Percentiles rank a stretch among this genome's conserved stretches.
These are phyloP conservation scores for human (Homo sapiens) DNA, from an alignment of 2,113 vertebrate genomes.

Conservation along the genomic window GRCh38 chr1:76427501-76428000, in stretches of 20 bases:
- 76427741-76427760: neutral
- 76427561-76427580: neutral
- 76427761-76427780: neutral
- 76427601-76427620: neutral
- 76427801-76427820: neutral
- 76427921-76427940: neutral
- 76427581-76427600: neutral
- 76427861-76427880: no score
- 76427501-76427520: constrained; percentile 15
- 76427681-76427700: neutral
- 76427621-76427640: neutral
- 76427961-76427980: neutral
- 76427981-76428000: neutral
- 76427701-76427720: neutral
- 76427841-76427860: neutral
- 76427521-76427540: neutral
- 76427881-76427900: neutral
- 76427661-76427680: neutral
- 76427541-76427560: neutral
- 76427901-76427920: neutral
- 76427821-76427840: neutral
- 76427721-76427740: neutral
- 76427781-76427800: neutral
- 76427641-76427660: neutral
- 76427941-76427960: neutral